Conservation (phyloP, 2,113 vertebrate genomes). For the Tupaia chinensis region DNA sequence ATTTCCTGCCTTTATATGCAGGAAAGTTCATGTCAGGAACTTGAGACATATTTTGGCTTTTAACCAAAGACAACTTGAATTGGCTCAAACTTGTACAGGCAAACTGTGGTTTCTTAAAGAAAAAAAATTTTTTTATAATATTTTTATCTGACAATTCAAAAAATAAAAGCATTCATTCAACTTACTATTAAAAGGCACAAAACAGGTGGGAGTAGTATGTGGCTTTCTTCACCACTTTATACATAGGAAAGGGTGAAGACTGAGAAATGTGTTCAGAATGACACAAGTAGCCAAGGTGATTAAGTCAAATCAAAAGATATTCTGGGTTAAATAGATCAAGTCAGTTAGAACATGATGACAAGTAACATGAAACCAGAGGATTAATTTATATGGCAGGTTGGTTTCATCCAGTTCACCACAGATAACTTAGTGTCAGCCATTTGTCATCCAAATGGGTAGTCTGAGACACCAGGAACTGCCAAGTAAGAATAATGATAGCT, state of each 20-base stretch:
- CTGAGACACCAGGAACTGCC: neutral
- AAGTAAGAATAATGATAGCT: neutral
- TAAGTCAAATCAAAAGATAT: neutral
- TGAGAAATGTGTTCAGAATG: constrained; percentile 23
- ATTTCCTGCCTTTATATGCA: constrained; percentile 55
- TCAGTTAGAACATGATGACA: neutral
- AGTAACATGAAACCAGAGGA: neutral
- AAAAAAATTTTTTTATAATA: neutral
- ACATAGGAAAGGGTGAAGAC: neutral
- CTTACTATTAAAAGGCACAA: constrained; percentile 25
- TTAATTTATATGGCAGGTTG: neutral
- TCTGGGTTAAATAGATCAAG: neutral
- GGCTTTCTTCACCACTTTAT: constrained; percentile 8
- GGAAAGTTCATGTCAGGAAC: constrained; percentile 59
- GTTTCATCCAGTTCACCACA: constrained; percentile 45
- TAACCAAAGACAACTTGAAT: constrained; percentile 61
- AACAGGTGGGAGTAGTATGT: neutral
- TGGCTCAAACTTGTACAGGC: constrained; percentile 52
- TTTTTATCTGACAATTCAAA: constrained; percentile 29
- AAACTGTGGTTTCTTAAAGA: neutral
- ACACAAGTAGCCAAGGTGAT: neutral
- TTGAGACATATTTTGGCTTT: constrained; percentile 65
- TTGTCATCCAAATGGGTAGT: neutral
- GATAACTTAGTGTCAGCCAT: neutral
- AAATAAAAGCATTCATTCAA: constrained; percentile 23